A percentile compares a stretch with the other conserved stretches of the same genome.
These are phyloP conservation scores for Pelobates fuscus DNA, from an alignment of 2,113 vertebrate species.

Conservation along the genomic window DNA sequence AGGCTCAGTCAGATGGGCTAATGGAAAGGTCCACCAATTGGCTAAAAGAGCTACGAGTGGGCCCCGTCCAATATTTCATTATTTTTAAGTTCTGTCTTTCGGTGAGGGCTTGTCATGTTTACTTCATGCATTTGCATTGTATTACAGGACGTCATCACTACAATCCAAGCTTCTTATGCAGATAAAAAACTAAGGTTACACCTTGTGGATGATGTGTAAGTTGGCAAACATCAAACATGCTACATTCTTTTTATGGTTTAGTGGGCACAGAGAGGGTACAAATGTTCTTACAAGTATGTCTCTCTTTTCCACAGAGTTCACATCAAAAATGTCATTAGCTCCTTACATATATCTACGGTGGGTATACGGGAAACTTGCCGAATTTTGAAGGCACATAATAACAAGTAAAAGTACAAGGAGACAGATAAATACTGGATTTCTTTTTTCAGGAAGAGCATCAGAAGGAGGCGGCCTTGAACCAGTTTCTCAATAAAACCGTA, in stretches of 20 bases:
- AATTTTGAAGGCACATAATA: not conserved
- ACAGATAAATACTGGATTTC: not conserved
- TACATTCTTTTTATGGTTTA: too few relatives aligned
- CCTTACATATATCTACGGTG: constrained; percentile 53
- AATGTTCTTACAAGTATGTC: not conserved
- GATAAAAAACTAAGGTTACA: constrained; percentile 72
- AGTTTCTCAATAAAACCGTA: constrained; percentile 68
- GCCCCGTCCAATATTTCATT: too few relatives aligned
- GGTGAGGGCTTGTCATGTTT: too few relatives aligned
- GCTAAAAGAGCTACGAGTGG: too few relatives aligned
- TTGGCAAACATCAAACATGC: not conserved
- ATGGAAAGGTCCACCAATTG: too few relatives aligned
- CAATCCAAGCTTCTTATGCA: constrained; percentile 68
- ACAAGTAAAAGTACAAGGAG: too few relatives aligned
- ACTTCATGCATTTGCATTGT: too few relatives aligned
- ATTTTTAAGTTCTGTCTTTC: too few relatives aligned
- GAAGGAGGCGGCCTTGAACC: constrained; percentile 51
- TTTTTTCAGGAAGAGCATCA: constrained; percentile 49
- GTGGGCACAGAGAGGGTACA: too few relatives aligned
- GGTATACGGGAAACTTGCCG: constrained; percentile 35
- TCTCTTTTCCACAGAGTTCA: constrained; percentile 52
- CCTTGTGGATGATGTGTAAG: constrained; percentile 59
- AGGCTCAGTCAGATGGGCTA: too few relatives aligned
- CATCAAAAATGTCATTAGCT: constrained; percentile 53
- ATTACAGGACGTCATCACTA: constrained; percentile 51